Conservation (phyloP, 2,113 vertebrate genomes). For the Vidua macroura region DNA sequence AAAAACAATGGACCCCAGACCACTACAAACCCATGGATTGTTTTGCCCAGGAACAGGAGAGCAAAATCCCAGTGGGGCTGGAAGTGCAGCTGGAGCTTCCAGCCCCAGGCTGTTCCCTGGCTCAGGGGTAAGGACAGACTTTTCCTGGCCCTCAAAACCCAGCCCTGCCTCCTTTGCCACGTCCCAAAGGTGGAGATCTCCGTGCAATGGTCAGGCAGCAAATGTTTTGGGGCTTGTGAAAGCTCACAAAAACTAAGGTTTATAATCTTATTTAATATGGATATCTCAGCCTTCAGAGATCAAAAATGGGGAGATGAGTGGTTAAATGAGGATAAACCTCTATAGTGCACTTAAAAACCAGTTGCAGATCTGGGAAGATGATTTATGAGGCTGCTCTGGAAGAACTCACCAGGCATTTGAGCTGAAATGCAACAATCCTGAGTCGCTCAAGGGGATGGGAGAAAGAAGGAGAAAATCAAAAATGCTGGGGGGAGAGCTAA, state of each 20-base stretch:
- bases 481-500: background rate
- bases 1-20: background rate
- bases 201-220: background rate
- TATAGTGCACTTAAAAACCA: background rate
- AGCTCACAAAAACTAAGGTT: background rate
- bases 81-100: background rate
- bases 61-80: fast-evolving
- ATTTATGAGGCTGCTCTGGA: background rate
- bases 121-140: background rate
- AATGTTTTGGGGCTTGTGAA: background rate
- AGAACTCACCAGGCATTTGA: background rate
- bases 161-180: background rate
- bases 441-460: background rate
- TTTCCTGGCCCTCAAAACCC: background rate
- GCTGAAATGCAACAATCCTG: background rate
- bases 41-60: background rate
- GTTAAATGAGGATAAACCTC: background rate
- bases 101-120: background rate
- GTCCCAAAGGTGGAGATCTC: background rate
- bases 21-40: background rate
- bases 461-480: background rate
- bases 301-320: background rate
- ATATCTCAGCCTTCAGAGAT: background rate
- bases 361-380: background rate
- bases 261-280: background rate